phyloP scores from a whole-genome alignment of 1,140 invertebrate genomes.

The Calephelis nemesis region DNA sequence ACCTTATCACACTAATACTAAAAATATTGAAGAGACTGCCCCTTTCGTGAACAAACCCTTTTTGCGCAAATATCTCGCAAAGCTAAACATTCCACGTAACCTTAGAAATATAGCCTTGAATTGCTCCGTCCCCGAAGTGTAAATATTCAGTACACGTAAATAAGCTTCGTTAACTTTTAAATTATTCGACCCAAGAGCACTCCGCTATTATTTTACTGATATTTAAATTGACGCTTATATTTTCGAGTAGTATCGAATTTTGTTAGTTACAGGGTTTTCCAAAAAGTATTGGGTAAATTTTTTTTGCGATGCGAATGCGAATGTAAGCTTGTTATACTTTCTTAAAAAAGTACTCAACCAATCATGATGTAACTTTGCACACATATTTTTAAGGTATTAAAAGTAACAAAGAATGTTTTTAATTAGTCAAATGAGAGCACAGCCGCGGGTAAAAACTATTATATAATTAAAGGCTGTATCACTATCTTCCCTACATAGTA shows the following conservation, averaged over 20 bases:
- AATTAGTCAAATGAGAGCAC: too few species aligned
- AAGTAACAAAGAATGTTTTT: too few species aligned
- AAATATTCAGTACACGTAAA: constrained; percentile 7
- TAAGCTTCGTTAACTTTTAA: constrained; percentile 11
- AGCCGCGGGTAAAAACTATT: too few species aligned
- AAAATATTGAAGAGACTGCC: too few species aligned
- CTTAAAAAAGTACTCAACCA: too few species aligned
- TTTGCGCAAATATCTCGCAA: not conserved
- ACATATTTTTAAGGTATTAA: too few species aligned
- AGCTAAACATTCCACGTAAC: constrained; percentile 12
- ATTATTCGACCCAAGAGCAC: constrained; percentile 12
- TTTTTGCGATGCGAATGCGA: not conserved
- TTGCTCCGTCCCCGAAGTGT: not conserved
- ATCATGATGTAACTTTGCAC: too few species aligned
- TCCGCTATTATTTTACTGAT: constrained; percentile 11
- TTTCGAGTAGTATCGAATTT: not conserved
- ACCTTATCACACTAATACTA: too few species aligned
- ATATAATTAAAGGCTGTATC: too few species aligned
- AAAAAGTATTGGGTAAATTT: not conserved
- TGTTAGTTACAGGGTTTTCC: too few species aligned
- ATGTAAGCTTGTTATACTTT: too few species aligned
- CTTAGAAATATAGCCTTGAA: constrained; percentile 3
- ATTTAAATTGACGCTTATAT: constrained; percentile 2
- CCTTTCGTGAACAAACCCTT: not conserved
- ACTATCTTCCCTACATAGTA: too few species aligned